phyloP scores from a whole-genome alignment of 2,113 vertebrate genomes.

The Lonchura striata region DNA sequence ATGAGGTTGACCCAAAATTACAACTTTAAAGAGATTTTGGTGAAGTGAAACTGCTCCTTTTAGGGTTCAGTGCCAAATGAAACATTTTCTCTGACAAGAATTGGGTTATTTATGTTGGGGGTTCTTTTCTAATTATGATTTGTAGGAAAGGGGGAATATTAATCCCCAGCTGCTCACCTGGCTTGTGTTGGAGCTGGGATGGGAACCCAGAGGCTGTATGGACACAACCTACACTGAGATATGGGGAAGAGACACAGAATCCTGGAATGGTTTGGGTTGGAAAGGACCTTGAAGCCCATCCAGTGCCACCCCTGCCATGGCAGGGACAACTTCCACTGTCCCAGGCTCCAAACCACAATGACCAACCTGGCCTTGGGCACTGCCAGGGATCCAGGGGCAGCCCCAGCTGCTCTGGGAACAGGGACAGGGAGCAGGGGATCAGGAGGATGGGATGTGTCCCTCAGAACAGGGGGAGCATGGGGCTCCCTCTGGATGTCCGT shows the following conservation, averaged over 20 bases:
- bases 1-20: not conserved
- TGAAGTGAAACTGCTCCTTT: not conserved
- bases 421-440: not conserved
- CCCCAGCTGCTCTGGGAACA: not conserved
- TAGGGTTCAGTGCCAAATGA: not conserved
- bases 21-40: not conserved
- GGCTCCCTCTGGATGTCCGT: accelerated
- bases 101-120: not conserved
- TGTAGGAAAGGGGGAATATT: not conserved
- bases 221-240: not conserved
- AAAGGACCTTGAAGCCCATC: not conserved
- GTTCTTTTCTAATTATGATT: not conserved
- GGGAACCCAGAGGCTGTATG: not conserved
- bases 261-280: not conserved
- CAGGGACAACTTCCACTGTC: not conserved
- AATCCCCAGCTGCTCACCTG: not conserved
- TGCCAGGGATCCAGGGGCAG: not conserved
- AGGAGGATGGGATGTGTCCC: not conserved
- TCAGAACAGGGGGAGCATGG: not conserved
- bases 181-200: not conserved
- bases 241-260: not conserved
- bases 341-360: not conserved
- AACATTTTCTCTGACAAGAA: not conserved
- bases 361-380: not conserved
- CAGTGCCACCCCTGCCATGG: not conserved